A percentile compares a stretch with the other conserved stretches of the same genome.
phyloP scores from a whole-genome alignment of 2,797 vertebrate species.

The Macrochelys suwanniensis region DNA sequence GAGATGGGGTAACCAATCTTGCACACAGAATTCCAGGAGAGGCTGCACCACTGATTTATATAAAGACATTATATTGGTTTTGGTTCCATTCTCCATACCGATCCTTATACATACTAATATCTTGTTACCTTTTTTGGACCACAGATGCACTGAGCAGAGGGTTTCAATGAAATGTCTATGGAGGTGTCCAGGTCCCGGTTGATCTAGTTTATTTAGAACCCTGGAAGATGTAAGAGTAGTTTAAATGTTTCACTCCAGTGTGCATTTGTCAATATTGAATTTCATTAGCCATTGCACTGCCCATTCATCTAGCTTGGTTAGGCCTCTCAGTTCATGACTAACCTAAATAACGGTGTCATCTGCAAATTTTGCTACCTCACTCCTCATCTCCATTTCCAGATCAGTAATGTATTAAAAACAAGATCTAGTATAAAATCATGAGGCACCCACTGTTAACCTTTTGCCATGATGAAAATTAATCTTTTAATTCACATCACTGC shows the following conservation, averaged over 20 bases:
- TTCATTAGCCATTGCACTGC: constrained; percentile 15
- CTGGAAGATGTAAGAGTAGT: neutral
- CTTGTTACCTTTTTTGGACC: neutral
- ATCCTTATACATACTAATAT: neutral
- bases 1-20: neutral
- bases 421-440: neutral
- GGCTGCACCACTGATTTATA: neutral
- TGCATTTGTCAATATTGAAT: neutral
- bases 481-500: neutral
- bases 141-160: neutral
- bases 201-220: neutral
- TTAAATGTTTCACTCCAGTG: neutral
- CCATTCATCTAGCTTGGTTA: neutral
- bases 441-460: neutral
- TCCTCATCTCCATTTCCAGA: neutral
- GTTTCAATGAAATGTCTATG: neutral
- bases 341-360: neutral
- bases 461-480: neutral
- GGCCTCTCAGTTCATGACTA: neutral
- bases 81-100: neutral
- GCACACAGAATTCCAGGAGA: neutral
- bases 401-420: neutral
- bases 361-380: neutral
- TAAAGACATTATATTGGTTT: neutral
- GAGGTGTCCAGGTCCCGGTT: too few relatives aligned